Percentiles rank a stretch among this genome's conserved stretches.
Evolutionary conservation across 2,888 invertebrate species (phyloP).

Genomic region (Eilema depressum): DNA sequence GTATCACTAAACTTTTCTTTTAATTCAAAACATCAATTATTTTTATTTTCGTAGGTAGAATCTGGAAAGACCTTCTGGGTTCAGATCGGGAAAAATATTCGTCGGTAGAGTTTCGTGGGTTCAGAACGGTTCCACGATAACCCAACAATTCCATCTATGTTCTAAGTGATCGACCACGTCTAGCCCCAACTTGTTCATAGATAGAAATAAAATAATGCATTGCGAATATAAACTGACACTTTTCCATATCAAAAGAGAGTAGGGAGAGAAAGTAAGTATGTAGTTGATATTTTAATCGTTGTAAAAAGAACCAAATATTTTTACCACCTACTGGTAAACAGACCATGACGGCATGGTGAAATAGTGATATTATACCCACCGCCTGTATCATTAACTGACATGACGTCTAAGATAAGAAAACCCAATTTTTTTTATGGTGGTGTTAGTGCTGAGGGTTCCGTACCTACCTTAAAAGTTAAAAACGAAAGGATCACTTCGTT

Average conservation of each 20-base stretch:
- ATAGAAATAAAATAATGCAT: not conserved
- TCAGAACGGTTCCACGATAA: too few species aligned
- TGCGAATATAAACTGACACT: not conserved
- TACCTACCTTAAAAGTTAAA: too few species aligned
- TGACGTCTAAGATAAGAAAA: not conserved
- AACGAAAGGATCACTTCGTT: too few species aligned
- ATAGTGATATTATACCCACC: not conserved
- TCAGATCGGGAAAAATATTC: too few species aligned
- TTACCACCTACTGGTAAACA: not conserved
- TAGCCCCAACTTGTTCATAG: not conserved
- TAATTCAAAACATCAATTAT: too few species aligned
- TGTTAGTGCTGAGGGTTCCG: too few species aligned
- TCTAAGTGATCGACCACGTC: too few species aligned
- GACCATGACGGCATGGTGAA: not conserved
- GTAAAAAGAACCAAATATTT: not conserved
- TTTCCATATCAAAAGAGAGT: not conserved
- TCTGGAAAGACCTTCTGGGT: too few species aligned
- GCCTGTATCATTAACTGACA: not conserved
- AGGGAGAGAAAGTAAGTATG: not conserved
- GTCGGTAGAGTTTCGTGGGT: too few species aligned
- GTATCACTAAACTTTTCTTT: too few species aligned
- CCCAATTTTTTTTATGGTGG: not conserved
- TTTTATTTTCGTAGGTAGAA: too few species aligned
- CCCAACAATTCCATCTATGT: too few species aligned
- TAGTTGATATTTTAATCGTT: not conserved